Percentiles rank a stretch among this genome's conserved stretches.
phyloP scores from a whole-genome alignment of 2,888 invertebrate genomes.

The Ochlodes sylvanus region DNA sequence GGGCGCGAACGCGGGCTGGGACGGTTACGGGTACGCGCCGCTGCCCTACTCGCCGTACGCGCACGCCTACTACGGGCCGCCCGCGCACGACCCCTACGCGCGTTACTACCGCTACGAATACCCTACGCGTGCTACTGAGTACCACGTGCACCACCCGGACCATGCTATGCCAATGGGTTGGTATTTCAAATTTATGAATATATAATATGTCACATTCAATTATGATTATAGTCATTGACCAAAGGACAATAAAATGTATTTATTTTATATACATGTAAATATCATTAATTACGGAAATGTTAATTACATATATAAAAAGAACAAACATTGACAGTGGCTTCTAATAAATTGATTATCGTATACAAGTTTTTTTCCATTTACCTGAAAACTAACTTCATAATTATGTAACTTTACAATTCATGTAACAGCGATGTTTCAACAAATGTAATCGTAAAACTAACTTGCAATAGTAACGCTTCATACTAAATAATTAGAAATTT shows the following conservation, averaged over 20 bases:
- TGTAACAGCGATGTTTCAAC: too few species aligned
- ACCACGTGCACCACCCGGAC: constrained; percentile 73
- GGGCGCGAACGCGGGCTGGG: constrained; percentile 59
- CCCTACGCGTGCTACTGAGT: constrained; percentile 52
- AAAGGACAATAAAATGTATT: too few species aligned
- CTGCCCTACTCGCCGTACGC: constrained; percentile 56
- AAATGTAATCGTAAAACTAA: too few species aligned
- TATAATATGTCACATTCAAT: too few species aligned
- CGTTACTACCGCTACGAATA: constrained; percentile 80
- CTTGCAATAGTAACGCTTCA: too few species aligned
- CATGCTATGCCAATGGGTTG: constrained; percentile 78
- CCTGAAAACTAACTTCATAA: too few species aligned
- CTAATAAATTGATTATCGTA: too few species aligned
- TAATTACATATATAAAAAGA: background rate
- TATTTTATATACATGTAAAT: too few species aligned
- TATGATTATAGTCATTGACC: too few species aligned
- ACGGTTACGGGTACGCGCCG: constrained; percentile 67
- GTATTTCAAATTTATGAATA: constrained; percentile 43
- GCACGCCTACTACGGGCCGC: constrained; percentile 58
- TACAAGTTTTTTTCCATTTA: too few species aligned
- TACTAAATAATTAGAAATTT: too few species aligned
- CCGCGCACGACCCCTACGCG: constrained; percentile 73
- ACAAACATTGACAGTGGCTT: background rate
- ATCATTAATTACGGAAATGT: background rate
- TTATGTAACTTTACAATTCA: too few species aligned